Evolutionary conservation across 2,888 invertebrate genomes (phyloP), one percentile per base, ranked within the genome.

Genomic region (Spilarctia lutea): DNA sequence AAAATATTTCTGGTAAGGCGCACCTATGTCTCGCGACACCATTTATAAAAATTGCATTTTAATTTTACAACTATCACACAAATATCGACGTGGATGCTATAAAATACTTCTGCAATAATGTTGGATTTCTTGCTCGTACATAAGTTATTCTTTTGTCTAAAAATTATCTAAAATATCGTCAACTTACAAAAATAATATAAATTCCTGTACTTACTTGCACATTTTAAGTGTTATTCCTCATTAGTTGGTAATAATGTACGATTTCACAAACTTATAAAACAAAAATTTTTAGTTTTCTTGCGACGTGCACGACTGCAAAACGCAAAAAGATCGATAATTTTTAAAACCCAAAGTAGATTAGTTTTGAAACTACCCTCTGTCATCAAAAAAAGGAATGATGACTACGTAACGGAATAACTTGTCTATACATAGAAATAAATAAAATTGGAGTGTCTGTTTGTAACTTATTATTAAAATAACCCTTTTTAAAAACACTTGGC

Each of bases 201-300:
- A 2, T 7, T n/a, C 6, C 7, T 68, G n/a, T 33, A 69, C 68
- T 69, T 56, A 69, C 68, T 56, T 69, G 24, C 8, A n/a, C 68
- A 69, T 69, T 69, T 69, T 68, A 30, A 42, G 24, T 20, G 20
- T 33, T 13, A 30, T 30, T 69, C 24, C 52, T 69, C 35, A 69
- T 69, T 69, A 52, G 24, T 7, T 11, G 2, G 48, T 30, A 20
- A 33, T 30, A 18, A 42, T n/a, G 2, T 42, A 45, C 13, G 33
- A 68, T 30, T 52, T 68, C 16, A 45, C 2, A 45, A 45, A 45
- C 45, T 68, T 13, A 0, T 35, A 13, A 24, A n/a, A 27, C 13
- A 16, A 27, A 60, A 60, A 27, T 60, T 60, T 60, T 27, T 10
- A 27, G 60, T 27, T 30, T 63, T 18, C 60, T 35, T 65, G 39